Conservation (phyloP, 2,113 vertebrate species). For the Petrocephalus microphthalmus region DNA sequence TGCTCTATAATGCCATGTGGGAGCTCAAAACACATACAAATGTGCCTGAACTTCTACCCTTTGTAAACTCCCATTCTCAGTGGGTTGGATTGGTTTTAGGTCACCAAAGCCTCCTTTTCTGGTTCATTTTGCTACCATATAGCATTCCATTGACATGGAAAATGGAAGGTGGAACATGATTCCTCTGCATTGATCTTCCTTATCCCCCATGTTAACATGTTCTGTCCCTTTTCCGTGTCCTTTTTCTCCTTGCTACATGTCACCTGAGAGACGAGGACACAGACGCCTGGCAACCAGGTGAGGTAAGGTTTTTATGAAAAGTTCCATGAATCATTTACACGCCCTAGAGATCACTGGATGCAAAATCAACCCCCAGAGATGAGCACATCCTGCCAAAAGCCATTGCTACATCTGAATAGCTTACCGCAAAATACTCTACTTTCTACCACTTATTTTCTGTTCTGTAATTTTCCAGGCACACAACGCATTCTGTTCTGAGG, state of each 20-base stretch:
- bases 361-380: neutral
- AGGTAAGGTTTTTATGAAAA: neutral
- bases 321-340: neutral
- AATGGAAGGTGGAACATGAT: neutral
- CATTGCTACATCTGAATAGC: neutral
- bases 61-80: neutral
- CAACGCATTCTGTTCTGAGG: neutral
- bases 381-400: neutral
- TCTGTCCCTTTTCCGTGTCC: neutral
- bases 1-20: neutral
- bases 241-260: neutral
- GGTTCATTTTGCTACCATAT: neutral
- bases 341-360: neutral
- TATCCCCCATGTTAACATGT: neutral
- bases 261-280: neutral
- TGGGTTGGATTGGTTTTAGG: neutral
- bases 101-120: neutral
- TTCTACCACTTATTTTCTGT: neutral
- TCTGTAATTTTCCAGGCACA: neutral
- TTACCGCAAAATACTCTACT: neutral
- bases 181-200: neutral
- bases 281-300: neutral
- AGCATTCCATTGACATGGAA: neutral
- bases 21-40: neutral
- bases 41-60: neutral